Percentiles rank a stretch among this genome's conserved stretches.
Conservation (phyloP, 2,113 vertebrate species). For the Marcusenius ussheri region DNA sequence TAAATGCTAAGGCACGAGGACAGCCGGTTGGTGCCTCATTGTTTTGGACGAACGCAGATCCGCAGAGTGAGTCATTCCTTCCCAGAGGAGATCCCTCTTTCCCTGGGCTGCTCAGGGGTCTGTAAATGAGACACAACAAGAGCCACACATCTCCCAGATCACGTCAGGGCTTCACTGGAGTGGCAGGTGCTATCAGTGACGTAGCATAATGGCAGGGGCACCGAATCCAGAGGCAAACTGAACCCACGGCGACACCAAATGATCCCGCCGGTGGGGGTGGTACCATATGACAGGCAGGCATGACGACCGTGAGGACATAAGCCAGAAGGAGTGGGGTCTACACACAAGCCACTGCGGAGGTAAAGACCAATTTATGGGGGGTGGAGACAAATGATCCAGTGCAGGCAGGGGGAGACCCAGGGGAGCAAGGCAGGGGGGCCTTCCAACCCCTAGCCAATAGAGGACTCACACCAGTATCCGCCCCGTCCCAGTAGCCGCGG, state of each 20-base stretch:
- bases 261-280: background rate
- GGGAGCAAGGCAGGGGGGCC: background rate
- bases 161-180: background rate
- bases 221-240: background rate
- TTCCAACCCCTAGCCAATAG: background rate
- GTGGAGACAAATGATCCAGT: constrained; percentile 33
- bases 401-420: background rate
- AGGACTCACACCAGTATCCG: background rate
- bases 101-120: background rate
- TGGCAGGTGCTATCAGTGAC: background rate
- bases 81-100: background rate
- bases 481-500: background rate
- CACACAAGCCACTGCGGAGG: constrained; percentile 37
- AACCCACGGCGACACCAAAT: background rate
- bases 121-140: background rate
- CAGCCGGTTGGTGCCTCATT: background rate
- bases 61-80: background rate
- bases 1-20: background rate
- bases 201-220: background rate
- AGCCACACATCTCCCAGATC: background rate
- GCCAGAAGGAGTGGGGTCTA: constrained; percentile 12
- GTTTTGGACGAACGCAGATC: background rate
- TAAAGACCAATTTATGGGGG: constrained; percentile 38
- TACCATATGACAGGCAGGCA: constrained; percentile 22
- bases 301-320: constrained; percentile 17